Evolutionary conservation across 2,888 invertebrate genomes (phyloP).

Genomic region (Scaptomyza reducta): DNA sequence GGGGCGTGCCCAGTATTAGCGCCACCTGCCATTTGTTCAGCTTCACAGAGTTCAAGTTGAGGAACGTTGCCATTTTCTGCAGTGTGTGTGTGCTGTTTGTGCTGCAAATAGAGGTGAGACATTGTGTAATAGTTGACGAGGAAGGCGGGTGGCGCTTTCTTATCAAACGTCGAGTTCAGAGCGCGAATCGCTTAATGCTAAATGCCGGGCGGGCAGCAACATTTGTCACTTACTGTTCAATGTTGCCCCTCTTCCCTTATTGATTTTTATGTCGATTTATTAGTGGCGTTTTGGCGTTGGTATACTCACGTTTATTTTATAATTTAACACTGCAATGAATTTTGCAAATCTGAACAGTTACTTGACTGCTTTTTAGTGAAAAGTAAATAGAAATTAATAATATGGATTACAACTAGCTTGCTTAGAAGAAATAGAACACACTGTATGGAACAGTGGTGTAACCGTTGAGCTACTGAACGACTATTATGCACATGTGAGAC

Average conservation of each 20-base stretch:
- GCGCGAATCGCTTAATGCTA: constrained; percentile 34
- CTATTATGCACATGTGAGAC: constrained; percentile 41
- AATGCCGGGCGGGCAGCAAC: constrained; percentile 45
- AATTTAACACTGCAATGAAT: constrained; percentile 67
- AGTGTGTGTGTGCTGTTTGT: constrained; percentile 30
- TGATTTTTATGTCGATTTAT: constrained; percentile 31
- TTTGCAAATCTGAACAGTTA: constrained; percentile 59
- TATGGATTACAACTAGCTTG: constrained; percentile 53
- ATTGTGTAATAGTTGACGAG: constrained; percentile 65
- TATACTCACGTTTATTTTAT: constrained; percentile 56
- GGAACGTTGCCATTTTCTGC: constrained; percentile 66
- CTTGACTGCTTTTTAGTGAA: constrained; percentile 57
- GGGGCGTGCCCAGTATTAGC: constrained; percentile 91
- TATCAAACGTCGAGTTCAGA: constrained; percentile 41
- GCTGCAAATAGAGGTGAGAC: constrained; percentile 45
- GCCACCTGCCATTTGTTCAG: constrained; percentile 93
- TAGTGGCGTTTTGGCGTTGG: neutral
- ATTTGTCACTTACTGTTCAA: constrained; percentile 24
- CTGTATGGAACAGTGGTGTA: constrained; percentile 40
- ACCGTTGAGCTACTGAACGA: constrained; percentile 43
- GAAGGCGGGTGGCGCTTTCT: constrained; percentile 10
- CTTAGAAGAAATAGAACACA: constrained; percentile 47
- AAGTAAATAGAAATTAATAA: constrained; percentile 51
- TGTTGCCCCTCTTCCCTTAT: constrained; percentile 34
- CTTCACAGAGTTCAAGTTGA: constrained; percentile 75